A percentile compares a stretch with the other conserved stretches of the same genome.
phyloP scores from a whole-genome alignment of 2,797 vertebrate species.

The Pampus argenteus region DNA sequence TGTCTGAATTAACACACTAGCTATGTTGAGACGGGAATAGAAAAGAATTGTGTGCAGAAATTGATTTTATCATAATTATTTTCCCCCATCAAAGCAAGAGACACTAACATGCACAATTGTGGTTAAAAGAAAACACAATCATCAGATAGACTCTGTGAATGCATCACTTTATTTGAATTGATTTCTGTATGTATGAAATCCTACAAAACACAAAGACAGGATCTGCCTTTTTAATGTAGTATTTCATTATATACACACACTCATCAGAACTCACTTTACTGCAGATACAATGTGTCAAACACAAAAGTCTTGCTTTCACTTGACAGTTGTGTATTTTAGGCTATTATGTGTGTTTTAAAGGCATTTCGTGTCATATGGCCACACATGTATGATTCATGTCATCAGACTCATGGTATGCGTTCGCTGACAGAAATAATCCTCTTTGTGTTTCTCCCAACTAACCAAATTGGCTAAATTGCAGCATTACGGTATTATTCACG shows the following conservation, averaged over 20 bases:
- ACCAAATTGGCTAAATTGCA: constrained; percentile 44
- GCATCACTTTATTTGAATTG: background rate
- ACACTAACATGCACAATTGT: background rate
- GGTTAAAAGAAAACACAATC: too few relatives aligned
- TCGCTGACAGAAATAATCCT: constrained; percentile 22
- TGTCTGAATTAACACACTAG: too few relatives aligned
- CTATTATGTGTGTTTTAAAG: background rate
- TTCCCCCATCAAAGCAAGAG: too few relatives aligned
- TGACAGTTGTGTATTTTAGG: background rate
- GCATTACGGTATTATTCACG: constrained; percentile 39
- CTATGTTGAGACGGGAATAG: too few relatives aligned
- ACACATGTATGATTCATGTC: constrained; percentile 16
- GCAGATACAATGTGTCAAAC: background rate
- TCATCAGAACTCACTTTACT: background rate
- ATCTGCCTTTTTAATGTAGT: background rate
- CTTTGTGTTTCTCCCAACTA: constrained; percentile 40
- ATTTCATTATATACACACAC: background rate
- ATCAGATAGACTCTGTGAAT: background rate
- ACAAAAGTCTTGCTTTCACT: background rate
- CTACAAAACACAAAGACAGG: background rate
- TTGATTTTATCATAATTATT: too few relatives aligned
- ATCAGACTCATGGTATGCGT: constrained; percentile 14
- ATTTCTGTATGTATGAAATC: background rate
- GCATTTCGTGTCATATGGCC: background rate
- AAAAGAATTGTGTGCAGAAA: too few relatives aligned